These are phyloP conservation scores for Anaspis maculata DNA, from an alignment of 2,888 invertebrate genomes.

Conservation along the genomic window DNA sequence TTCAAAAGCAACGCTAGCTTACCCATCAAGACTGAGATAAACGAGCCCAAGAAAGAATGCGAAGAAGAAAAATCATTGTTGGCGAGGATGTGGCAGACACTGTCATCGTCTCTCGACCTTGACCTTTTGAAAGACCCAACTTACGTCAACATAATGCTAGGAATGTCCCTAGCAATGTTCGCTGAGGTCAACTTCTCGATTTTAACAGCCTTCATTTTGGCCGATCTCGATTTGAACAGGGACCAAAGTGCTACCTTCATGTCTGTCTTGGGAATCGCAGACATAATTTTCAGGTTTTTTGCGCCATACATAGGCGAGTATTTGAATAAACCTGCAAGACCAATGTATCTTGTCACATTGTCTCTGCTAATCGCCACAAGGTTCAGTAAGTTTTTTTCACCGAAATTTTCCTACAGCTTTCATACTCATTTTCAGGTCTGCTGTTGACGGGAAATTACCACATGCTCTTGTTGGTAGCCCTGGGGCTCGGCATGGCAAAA, in stretches of 20 bases:
- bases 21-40: no score
- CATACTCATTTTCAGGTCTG: constrained; percentile 13
- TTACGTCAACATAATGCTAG: constrained; percentile 59
- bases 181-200: constrained; percentile 63
- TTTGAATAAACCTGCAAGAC: constrained; percentile 51
- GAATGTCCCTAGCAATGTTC: constrained; percentile 58
- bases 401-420: not conserved
- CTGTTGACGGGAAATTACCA: constrained; percentile 13
- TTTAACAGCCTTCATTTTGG: constrained; percentile 57
- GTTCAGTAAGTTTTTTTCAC: constrained; percentile 49
- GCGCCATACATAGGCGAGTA: constrained; percentile 60
- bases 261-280: constrained; percentile 48
- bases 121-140: constrained; percentile 57
- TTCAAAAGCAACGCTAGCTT: no score
- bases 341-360: constrained; percentile 57
- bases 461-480: constrained; percentile 39
- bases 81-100: no score
- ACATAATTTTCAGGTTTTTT: constrained; percentile 52
- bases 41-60: no score
- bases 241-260: constrained; percentile 53
- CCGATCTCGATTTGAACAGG: constrained; percentile 52
- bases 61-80: no score
- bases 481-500: constrained; percentile 58
- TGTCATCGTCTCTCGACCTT: constrained; percentile 61
- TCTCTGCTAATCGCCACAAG: constrained; percentile 51